Evolutionary conservation across 2,888 invertebrate genomes (phyloP), one percentile per base, ranked within the genome.

Genomic region (Rhagium mordax): DNA sequence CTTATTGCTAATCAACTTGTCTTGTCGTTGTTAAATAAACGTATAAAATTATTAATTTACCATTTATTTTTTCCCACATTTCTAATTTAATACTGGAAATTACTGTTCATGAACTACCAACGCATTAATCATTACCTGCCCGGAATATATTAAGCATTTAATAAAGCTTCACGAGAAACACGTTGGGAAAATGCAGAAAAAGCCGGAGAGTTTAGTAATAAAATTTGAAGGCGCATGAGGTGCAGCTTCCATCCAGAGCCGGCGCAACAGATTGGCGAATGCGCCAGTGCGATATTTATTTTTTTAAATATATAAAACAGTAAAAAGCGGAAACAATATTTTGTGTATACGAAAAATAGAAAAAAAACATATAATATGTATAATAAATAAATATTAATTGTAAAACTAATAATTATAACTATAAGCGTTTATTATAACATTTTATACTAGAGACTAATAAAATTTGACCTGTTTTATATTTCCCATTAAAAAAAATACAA

Each of bases 81-180:
- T 51, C 65, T 33, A 53, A 65, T 65, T 29, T 33, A 21, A 53
- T 53, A 53, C 55, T 33, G 65, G 33, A 65, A 53, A 65, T 53
- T 65, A 51, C 53, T 53, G 27, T 65, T 65, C 33, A 65, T 53
- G 33, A 13, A 15, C 53, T 20, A 16, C 53, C 18, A n/a, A 20
- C 15, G 65, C 53, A 65, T 65, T 65, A 53, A 65, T 65, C 53
- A 64, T 20, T n/a, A 18, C 27, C 49, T 64, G 53, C 20, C 49
- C 53, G 20, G 29, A 15, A 48, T 27, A 33, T 6, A 16, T 29
- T 33, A 33, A n/a, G n/a, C 41, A 41, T 41, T 29, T 59, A 33
- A 59, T 59, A 33, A 16, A 33, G 7, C 7, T 29, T 33, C 59
- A 33, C 16, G 33, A 29, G 55, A 41, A 55, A 16, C 59, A 16